Base-by-base conservation (phyloP, 2,888 invertebrate species). In the Eristalis pertinax region DNA sequence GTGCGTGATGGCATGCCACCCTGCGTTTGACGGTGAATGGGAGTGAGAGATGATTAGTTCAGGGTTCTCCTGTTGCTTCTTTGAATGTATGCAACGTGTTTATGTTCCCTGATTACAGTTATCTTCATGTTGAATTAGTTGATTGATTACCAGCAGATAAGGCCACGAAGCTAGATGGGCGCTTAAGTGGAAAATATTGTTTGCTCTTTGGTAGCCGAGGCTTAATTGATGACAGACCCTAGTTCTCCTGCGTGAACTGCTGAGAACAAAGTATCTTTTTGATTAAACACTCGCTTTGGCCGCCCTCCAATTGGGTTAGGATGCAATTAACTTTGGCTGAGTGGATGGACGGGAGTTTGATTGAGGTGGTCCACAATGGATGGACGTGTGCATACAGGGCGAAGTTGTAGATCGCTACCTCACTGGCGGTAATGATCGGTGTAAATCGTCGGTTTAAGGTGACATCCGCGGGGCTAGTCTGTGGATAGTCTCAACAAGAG, bases 141-240 rank as follows among this genome's bases (percentile, higher is more conserved):
- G 85, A 86, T 86, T 77, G 82, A 86, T 86, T 86, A 60, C 38
- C 50, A 64, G 62, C 62, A 56, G 82, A 82, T 82, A 77, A 69
- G 73, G 24, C 26, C 50, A 69, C 56, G 82, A 82, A 60, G 77
- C 72, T 82, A 77, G 76, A 81, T 85, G 72, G 73, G 72, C 67
- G 73, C 63, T 78, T 86, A 86, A 86, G 85, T 81, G 77, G 85
- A 82, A 86, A 86, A 77, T 82, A 69, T 65, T 86, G 85, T 82
- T 70, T 82, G 68, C 24, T 70, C 67, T 64, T n/a, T 41, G 65
- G 63, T 43, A 29, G 64, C n/a, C 32, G 43, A 19, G 60, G 35
- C 43, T 60, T 82, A 70, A 76, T 76, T 77, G 38, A 77, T 56
- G 73, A 74, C 24, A 22, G 56, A 50, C 50, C 50, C 1, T 50